Base-by-base conservation (phyloP, 2,888 invertebrate genomes). In the Omphaloscelis lunosa region DNA sequence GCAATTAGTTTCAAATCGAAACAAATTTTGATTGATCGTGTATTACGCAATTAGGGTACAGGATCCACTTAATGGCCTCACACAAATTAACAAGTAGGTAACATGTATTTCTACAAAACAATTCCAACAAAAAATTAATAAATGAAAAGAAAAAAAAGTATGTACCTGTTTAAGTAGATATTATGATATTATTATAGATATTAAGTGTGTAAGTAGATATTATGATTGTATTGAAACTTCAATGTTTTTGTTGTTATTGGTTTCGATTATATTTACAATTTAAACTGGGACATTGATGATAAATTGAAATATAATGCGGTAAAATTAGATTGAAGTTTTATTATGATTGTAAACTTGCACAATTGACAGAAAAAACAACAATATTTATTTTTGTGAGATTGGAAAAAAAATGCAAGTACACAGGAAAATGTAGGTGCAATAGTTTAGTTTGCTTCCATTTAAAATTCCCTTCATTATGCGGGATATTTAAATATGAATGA, bases 391-490 rank as follows among this genome's bases (percentile, higher is more conserved):
- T 56, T 15, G 11, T 48, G 20, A 27, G 11, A 39, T 27, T 29
- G 56, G 2, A 41, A 59, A 61, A 77, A 51, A 7, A 39, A 51
- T 58, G 48, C 58, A 39, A 15, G 6, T 29, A 27, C 45, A 17
- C 41, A 56, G 56, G 62, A 58, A 80, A 72, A 68, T 23, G 20
- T 27, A 74, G 41, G 6, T 61, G 27, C 8, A 51, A 15, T 56
- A 11, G 12, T 75, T 71, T 68, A 12, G 11, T 67, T 67, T 53
- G 15, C 66, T 66, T 29, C 29, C 12, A 12, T 69, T 78, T 48
- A 56, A 72, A 80, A 74, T 80, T 81, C 71, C 59, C 53, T 65
- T 41, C 29, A 53, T 8, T 23, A 81, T 77, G 70, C 80, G 68
- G 71, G 80, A 29, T 34, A 59, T 84, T 79, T 72, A 67, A 73